phyloP scores from a whole-genome alignment of 2,888 invertebrate genomes.

The Phorcus lineatus region DNA sequence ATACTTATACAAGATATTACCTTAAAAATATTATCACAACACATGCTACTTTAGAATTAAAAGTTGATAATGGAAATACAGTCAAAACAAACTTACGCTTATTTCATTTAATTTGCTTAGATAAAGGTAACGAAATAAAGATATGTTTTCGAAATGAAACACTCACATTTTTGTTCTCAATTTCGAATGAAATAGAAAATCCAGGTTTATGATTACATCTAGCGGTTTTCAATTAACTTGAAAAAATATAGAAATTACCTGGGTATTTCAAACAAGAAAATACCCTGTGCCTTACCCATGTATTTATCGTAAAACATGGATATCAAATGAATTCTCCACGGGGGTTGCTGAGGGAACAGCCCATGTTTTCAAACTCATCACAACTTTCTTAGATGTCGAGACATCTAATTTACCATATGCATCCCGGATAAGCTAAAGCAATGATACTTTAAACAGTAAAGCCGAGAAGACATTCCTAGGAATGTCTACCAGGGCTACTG shows the following conservation, averaged over 20 bases:
- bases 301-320: background rate
- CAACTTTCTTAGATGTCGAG: background rate
- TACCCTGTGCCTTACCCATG: background rate
- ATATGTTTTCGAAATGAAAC: too few species aligned
- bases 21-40: too few species aligned
- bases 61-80: too few species aligned
- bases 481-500: background rate
- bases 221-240: background rate
- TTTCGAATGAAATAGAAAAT: background rate
- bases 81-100: too few species aligned
- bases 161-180: too few species aligned
- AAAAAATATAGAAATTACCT: background rate
- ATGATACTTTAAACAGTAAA: slow-evolving; percentile 6
- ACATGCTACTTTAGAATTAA: too few species aligned
- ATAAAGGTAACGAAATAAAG: too few species aligned
- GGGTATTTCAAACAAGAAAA: background rate
- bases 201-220: background rate
- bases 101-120: too few species aligned
- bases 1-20: too few species aligned
- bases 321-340: slow-evolving; percentile 8
- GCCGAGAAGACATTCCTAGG: background rate
- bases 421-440: background rate
- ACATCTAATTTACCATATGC: slow-evolving; percentile 14
- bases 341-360: background rate
- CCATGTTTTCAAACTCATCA: background rate